Percentiles rank a stretch among this genome's conserved stretches.
phyloP scores from a whole-genome alignment of 2,888 invertebrate species.

The Apotomis capreana region DNA sequence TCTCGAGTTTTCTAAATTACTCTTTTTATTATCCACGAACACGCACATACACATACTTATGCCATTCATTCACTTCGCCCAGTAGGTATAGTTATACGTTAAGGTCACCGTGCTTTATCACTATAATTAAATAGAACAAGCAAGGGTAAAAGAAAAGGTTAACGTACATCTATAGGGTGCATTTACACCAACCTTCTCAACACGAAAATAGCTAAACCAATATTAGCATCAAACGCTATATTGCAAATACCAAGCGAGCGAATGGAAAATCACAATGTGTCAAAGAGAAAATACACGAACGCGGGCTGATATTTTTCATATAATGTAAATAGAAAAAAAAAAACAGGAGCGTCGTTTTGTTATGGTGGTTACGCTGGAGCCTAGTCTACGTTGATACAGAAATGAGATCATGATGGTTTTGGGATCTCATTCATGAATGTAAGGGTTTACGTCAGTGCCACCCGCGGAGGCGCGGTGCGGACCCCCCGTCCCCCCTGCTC shows the following conservation, averaged over 20 bases:
- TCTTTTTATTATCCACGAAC: neutral
- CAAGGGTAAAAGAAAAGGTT: neutral
- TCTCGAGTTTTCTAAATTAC: neutral
- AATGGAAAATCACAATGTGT: slow-evolving; percentile 5
- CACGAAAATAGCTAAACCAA: neutral
- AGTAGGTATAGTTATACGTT: neutral
- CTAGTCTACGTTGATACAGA: slow-evolving; percentile 24
- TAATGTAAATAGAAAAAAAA: slow-evolving; percentile 4
- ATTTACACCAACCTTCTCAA: neutral
- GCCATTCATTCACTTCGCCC: neutral
- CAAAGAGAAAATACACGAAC: neutral
- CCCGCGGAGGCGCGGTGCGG: slow-evolving; percentile 66
- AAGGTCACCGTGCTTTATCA: neutral
- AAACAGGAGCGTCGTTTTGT: slow-evolving; percentile 14
- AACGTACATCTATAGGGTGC: neutral
- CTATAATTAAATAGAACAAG: neutral
- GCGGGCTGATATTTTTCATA: neutral
- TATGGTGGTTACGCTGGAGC: slow-evolving; percentile 16
- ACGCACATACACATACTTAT: neutral
- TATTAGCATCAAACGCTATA: neutral
- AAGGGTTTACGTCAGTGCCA: slow-evolving; percentile 73
- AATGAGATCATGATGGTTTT: slow-evolving; percentile 54
- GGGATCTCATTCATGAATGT: slow-evolving; percentile 77
- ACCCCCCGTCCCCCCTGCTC: slow-evolving; percentile 54
- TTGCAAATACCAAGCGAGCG: neutral